A percentile compares a stretch with the other conserved stretches of the same genome.
Evolutionary conservation across 2,888 invertebrate species (phyloP).

Genomic region (Chrysolina haemoptera): DNA sequence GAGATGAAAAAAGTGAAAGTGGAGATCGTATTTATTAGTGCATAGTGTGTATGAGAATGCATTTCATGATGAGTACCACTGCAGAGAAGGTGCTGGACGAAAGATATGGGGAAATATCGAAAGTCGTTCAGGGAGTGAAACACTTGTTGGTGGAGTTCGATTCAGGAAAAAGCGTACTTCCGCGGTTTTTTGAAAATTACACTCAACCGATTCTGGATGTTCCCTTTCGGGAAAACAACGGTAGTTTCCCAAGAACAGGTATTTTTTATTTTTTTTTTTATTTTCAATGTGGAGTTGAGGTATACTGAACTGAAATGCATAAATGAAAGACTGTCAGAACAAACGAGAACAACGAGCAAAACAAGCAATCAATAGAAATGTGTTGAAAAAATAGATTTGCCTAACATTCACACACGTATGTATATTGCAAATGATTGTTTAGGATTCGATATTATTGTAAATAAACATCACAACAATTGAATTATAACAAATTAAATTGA

Average conservation of each 20-base stretch:
- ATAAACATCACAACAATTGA: no score
- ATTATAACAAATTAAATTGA: no score
- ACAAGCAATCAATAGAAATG: no score
- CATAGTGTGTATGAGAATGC: not conserved
- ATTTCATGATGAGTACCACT: constrained; percentile 39
- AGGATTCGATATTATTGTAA: no score
- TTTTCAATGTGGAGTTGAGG: no score
- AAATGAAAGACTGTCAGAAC: no score
- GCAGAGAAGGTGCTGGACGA: constrained; percentile 50
- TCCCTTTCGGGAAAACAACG: constrained; percentile 81
- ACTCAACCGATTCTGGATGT: constrained; percentile 81
- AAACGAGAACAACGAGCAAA: no score
- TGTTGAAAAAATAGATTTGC: no score
- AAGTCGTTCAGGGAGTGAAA: no score
- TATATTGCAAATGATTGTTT: no score
- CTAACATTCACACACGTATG: no score
- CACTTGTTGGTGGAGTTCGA: constrained; percentile 81
- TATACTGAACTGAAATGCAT: no score
- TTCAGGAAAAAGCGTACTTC: constrained; percentile 80
- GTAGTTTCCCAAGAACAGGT: constrained; percentile 93
- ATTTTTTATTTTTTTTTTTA: not conserved
- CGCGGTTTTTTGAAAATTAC: constrained; percentile 78
- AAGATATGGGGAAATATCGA: constrained; percentile 69
- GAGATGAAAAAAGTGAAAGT: constrained; percentile 21
- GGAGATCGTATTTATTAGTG: constrained; percentile 17